phyloP scores from a whole-genome alignment of 2,797 vertebrate species.

The Malurus splendens region DNA sequence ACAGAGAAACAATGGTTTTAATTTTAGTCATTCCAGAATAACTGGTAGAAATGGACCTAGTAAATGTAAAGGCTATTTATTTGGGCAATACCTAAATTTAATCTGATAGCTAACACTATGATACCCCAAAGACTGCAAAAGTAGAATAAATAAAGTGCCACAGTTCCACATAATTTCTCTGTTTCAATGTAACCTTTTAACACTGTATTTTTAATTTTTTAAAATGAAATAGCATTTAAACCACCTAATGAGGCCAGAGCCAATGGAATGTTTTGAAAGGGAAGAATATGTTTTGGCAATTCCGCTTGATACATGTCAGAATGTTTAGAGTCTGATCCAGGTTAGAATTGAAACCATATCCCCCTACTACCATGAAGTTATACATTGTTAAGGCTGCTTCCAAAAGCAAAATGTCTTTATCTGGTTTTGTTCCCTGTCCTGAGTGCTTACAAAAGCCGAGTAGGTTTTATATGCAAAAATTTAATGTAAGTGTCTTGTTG shows the following conservation, averaged over 20 bases:
- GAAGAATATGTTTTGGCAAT: slow-evolving; percentile 52
- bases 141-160: neutral
- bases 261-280: slow-evolving; percentile 48
- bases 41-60: neutral
- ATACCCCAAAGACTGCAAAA: neutral
- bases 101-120: neutral
- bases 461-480: neutral
- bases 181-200: slow-evolving; percentile 6
- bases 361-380: slow-evolving; percentile 3
- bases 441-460: slow-evolving; percentile 20
- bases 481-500: neutral
- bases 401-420: slow-evolving; percentile 52
- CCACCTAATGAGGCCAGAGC: neutral
- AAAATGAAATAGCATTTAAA: slow-evolving; percentile 11
- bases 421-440: neutral
- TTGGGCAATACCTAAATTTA: neutral
- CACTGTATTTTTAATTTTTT: slow-evolving; percentile 20
- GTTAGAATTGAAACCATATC: slow-evolving; percentile 68
- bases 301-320: slow-evolving; percentile 42
- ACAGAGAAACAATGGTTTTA: slow-evolving; percentile 6
- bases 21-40: neutral
- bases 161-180: neutral
- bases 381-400: slow-evolving; percentile 22
- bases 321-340: slow-evolving; percentile 52
- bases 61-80: neutral